Evolutionary conservation across 2,797 vertebrate species (phyloP), one percentile per base, ranked within the genome.

Genomic region (Alca torda): DNA sequence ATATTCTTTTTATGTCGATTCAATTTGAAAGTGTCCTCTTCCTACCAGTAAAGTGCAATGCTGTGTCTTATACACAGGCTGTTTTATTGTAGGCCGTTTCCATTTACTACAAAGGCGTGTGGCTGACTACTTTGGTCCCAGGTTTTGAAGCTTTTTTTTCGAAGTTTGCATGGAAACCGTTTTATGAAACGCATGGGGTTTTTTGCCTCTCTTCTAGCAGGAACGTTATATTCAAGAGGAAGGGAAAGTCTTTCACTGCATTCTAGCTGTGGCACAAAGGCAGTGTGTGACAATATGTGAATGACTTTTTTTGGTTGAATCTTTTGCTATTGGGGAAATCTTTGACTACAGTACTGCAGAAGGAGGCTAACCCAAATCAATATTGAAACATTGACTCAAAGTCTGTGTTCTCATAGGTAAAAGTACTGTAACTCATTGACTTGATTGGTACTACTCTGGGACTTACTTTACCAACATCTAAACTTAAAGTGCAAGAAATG

Each of bases 131-230:
- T 56, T 74, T 16, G 43, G 43, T 72, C 46, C 20, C 16, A 37
- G 19, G 18, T 54, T 78, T 74, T 75, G 30, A 89, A 70, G 54
- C 8, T 45, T 60, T 79, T 60, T 43, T 64, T 81, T 67, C n/a
- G 1, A 48, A 60, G 12, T 48, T 78, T 93, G 37, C 16, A 24
- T 30, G 16, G 48, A 63, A 89, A 50, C 35, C 50, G 7, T 61
- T 73, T 41, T 37, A 23, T 64, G 45, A 91, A 89, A 73, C 8
- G 20, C 8, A 13, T 13, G 18, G 6, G 3, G 0, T 0, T 11
- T 53, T 87, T 94, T 65, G 14, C 14, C 3, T 57, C 20, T 57
- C 10, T 95, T 43, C 17, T 61, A 30, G 18, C 11, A 53, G 59
- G 18, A 73, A 8, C 2, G 0, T 54, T 50, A 20, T 45, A 10